These are phyloP conservation scores for Bujurquina vittata DNA, from an alignment of 2,113 vertebrate species.

Conservation along the genomic window DNA sequence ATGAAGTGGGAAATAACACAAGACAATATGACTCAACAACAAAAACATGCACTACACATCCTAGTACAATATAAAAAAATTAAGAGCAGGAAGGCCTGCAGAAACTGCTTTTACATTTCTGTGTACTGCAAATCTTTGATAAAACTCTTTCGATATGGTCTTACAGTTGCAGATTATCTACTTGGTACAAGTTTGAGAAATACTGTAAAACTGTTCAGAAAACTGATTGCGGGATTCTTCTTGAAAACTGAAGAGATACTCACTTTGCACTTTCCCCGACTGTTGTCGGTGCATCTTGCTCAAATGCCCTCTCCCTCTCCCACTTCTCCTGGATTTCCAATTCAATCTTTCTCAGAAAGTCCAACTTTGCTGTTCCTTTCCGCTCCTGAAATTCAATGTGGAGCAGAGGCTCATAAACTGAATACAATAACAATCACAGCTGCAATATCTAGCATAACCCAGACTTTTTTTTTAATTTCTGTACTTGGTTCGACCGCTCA, in stretches of 20 bases:
- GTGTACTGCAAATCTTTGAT: not conserved
- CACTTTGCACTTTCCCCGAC: slow-evolving; percentile 72
- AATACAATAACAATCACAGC: not conserved
- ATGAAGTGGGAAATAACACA: not conserved
- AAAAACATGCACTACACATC: not conserved
- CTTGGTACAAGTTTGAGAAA: not conserved
- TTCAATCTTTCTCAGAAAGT: slow-evolving; percentile 95
- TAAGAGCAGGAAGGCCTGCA: not conserved
- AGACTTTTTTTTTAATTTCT: not conserved
- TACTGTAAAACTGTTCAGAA: not conserved
- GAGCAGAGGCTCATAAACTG: not conserved
- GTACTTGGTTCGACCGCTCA: slow-evolving; percentile 23
- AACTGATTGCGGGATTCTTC: not conserved
- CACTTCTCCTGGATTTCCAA: slow-evolving; percentile 92
- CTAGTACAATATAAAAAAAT: not conserved
- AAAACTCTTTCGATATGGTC: not conserved
- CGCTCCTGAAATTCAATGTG: slow-evolving; percentile 83
- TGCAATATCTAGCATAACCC: not conserved
- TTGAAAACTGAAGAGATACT: slow-evolving; percentile 24
- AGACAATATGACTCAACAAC: not conserved
- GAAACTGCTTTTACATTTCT: not conserved
- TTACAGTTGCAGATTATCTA: not conserved
- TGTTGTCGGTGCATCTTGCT: slow-evolving; percentile 78
- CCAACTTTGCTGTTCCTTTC: slow-evolving; percentile 95
- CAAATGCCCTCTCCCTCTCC: slow-evolving; percentile 87